Evolutionary conservation across 2,113 vertebrate species (phyloP), one percentile per base, ranked within the genome.

Genomic region (Pseudorasbora parva): DNA sequence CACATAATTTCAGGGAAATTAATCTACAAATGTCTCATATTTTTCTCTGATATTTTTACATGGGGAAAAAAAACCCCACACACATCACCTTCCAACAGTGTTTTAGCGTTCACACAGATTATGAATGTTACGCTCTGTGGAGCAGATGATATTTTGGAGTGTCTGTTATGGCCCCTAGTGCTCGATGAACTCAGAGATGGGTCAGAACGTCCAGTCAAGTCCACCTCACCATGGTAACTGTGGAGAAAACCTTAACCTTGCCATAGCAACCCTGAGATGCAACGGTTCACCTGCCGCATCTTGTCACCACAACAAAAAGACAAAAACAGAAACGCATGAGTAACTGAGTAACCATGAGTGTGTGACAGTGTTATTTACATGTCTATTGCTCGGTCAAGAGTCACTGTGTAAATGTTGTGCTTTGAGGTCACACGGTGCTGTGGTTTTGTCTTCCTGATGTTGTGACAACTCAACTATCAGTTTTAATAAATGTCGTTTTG

Each of bases 171-270:
- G 21, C 49, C 37, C 83, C 14, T 68, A 82, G 78, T 87, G 87
- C 78, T 90, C 56, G 56, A 66, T 14, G 69, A 86, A 83, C 83
- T 71, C 81, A 47, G 33, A 71, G 81, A 84, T 57, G 78, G 83
- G 84, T 87, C 87, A 83, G 75, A 83, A 75, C 56, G 68, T 86
- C 84, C 84, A 49, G 71, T 45, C 71, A 57, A 33, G 78, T 69
- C 76, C 76, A 64, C 68, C 37, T 86, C 30, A 72, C 82, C 82
- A 41, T 78, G 74, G 51, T 78, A 43, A 84, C 75, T 47, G 64
- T 59, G 25, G 41, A 78, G 75, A 84, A 57, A 84, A 60, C 62
- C 27, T 71, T 23, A 45, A 71, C 64, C 41, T 57, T 84, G 27
- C 15, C 49, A 71, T 54, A 59, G 64, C 82, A 83, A 76, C 59